Conservation (phyloP, 2,888 invertebrate species). For the Urechis unicinctus region DNA sequence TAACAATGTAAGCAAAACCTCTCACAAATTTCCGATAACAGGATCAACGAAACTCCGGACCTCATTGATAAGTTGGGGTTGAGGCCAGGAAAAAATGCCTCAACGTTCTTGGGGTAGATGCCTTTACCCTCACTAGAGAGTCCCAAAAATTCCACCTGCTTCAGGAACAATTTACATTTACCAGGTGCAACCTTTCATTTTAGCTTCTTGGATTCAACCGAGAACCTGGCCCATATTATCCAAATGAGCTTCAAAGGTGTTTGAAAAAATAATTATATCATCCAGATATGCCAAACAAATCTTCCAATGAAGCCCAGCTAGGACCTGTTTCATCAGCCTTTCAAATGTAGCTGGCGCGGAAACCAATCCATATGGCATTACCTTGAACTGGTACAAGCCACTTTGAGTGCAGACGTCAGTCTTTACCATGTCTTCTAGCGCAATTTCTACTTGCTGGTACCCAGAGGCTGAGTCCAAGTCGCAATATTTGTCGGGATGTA, state of each 20-base stretch:
- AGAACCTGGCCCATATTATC: background rate
- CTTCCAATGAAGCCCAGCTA: background rate
- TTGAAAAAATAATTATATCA: slow-evolving; percentile 7
- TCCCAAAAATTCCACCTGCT: background rate
- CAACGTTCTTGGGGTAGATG: background rate
- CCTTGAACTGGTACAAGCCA: too few relatives aligned
- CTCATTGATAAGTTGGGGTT: background rate
- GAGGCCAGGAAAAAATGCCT: background rate
- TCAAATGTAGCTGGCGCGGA: slow-evolving; percentile 8
- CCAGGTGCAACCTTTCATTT: background rate
- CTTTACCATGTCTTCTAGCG: slow-evolving; percentile 1
- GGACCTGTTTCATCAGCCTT: slow-evolving; percentile 5
- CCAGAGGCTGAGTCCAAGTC: slow-evolving; percentile 19
- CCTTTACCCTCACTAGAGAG: background rate
- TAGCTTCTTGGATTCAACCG: background rate
- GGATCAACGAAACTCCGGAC: background rate
- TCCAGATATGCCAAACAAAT: too few relatives aligned
- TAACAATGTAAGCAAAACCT: background rate
- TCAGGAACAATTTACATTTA: slow-evolving; percentile 7
- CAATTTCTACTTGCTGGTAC: slow-evolving; percentile 25
- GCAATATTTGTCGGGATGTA: background rate
- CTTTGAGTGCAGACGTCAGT: slow-evolving; percentile 13
- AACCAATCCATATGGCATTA: slow-evolving; percentile 5
- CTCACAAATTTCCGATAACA: too few relatives aligned
- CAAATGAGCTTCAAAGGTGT: slow-evolving; percentile 2